Percentiles rank a stretch among this genome's conserved stretches.
phyloP scores from a whole-genome alignment of 2,888 invertebrate species.

The Panzeria rudis region DNA sequence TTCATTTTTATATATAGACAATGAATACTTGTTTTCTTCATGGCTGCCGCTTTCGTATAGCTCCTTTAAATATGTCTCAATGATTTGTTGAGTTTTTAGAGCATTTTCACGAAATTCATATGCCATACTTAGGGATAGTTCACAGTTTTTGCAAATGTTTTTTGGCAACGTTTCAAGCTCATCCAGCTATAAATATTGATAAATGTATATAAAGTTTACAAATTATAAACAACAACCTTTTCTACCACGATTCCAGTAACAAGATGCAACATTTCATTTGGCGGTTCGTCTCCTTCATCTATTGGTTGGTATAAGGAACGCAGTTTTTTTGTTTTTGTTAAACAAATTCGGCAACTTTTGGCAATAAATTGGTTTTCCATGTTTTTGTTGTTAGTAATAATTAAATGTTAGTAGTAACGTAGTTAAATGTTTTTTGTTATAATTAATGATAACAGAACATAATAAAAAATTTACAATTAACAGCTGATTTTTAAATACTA shows the following conservation, averaged over 20 bases:
- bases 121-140: constrained; percentile 80
- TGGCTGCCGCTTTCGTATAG: constrained; percentile 23
- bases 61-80: constrained; percentile 68
- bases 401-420: constrained; percentile 8
- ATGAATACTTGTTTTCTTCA: constrained; percentile 12
- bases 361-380: constrained; percentile 76
- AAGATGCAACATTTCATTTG: constrained; percentile 79
- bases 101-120: constrained; percentile 81
- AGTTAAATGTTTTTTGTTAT: not conserved
- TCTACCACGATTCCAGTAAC: constrained; percentile 78
- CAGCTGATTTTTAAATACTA: constrained; percentile 17
- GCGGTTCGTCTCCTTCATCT: constrained; percentile 79
- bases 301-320: constrained; percentile 79
- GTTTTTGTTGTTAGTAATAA: constrained; percentile 5
- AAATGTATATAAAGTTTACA: not conserved
- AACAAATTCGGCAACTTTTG: constrained; percentile 79
- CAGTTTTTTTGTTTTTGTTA: constrained; percentile 77
- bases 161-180: constrained; percentile 77
- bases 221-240: constrained; percentile 71
- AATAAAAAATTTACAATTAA: constrained; percentile 21
- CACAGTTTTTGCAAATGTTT: constrained; percentile 80
- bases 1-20: constrained; percentile 56
- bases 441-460: not conserved
- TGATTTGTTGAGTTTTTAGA: constrained; percentile 78
- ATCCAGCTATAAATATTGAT: constrained; percentile 53